Conservation (phyloP, 2,113 vertebrate species). For the Lichenostomus cassidix region DNA sequence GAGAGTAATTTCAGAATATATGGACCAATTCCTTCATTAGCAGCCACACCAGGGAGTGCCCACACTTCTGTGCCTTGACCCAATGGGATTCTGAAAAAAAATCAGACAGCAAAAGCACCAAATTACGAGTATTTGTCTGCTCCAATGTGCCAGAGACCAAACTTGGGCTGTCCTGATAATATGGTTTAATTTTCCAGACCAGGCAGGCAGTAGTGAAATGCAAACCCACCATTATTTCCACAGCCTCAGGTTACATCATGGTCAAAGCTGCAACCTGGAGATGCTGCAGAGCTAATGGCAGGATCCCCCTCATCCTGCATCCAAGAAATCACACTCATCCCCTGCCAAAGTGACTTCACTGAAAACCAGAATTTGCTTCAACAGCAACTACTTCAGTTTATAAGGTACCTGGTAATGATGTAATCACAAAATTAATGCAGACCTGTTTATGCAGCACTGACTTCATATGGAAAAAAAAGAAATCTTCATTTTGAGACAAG, state of each 20-base stretch:
- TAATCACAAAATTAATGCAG: background rate
- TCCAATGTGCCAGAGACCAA: background rate
- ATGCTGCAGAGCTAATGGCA: background rate
- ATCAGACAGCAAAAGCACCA: background rate
- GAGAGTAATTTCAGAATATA: background rate
- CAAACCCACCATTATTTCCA: background rate
- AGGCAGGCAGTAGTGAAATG: background rate
- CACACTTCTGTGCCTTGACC: background rate
- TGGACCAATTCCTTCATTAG: background rate
- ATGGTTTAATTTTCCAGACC: background rate
- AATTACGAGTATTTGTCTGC: background rate
- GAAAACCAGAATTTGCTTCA: background rate
- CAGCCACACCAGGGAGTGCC: background rate
- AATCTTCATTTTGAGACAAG: background rate
- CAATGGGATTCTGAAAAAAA: background rate
- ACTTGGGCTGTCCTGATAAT: background rate
- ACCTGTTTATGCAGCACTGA: background rate
- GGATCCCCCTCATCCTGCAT: background rate
- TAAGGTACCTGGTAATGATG: background rate
- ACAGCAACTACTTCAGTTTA: background rate
- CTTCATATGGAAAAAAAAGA: fast-evolving
- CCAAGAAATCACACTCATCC: background rate
- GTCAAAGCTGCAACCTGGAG: background rate
- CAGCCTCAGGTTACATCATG: background rate
- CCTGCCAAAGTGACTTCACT: background rate